Conservation (phyloP, 2,113 vertebrate genomes). For the Sporophila hypoxantha region DNA sequence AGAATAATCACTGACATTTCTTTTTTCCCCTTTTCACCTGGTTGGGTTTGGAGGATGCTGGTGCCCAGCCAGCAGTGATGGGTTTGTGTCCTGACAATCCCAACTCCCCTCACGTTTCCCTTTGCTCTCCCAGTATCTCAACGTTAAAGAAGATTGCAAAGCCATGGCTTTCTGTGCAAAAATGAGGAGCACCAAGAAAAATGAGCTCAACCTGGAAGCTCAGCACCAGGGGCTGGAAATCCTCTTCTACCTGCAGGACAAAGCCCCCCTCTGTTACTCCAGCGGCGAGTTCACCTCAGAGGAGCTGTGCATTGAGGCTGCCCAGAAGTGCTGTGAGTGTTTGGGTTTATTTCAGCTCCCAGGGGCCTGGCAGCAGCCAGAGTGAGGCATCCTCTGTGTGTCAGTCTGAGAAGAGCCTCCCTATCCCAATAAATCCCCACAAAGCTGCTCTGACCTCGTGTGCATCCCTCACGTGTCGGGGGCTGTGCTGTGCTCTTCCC, state of each 20-base stretch:
- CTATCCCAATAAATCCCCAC: not conserved
- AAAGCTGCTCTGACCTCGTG: not conserved
- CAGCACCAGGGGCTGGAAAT: conserved; percentile 81
- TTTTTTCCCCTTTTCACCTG: not conserved
- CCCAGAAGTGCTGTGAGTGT: conserved; percentile 86
- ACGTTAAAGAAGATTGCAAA: conserved; percentile 78
- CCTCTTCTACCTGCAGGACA: conserved; percentile 79
- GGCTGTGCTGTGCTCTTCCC: not conserved
- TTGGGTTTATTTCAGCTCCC: not conserved
- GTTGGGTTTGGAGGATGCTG: not conserved
- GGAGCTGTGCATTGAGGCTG: conserved; percentile 84
- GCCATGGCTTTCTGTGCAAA: conserved; percentile 96
- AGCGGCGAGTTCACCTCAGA: conserved; percentile 81
- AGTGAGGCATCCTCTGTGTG: not conserved
- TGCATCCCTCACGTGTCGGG: not conserved
- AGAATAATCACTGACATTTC: not conserved
- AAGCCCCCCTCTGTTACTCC: conserved; percentile 68
- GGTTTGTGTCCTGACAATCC: not conserved
- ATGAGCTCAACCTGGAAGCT: conserved; percentile 59
- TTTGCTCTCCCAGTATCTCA: conserved; percentile 73
- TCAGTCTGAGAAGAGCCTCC: not conserved
- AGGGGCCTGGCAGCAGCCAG: not conserved
- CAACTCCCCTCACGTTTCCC: not conserved
- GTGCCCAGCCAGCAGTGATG: not conserved
- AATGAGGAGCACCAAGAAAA: conserved; percentile 83